Evolutionary conservation across 2,888 invertebrate species (phyloP), one percentile per base, ranked within the genome.

Genomic region (Luffia ferchaultella): DNA sequence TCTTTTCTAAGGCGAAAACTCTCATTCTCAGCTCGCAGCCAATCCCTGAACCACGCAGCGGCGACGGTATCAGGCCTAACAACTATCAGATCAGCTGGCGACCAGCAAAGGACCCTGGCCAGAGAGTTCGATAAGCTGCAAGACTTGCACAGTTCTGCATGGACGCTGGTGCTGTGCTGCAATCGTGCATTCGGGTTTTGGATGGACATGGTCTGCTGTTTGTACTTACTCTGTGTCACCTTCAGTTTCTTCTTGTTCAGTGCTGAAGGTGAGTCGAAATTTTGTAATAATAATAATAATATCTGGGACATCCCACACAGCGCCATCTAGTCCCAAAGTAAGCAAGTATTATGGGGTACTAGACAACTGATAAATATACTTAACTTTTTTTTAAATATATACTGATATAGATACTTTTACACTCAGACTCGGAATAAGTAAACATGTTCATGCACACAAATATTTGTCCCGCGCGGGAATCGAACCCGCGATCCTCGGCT

Each of bases 31-130:
- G 94, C 93, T 30, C 88, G 94, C 49, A 94, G 94, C 60, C 95
- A 95, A 15, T 91, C 96, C 0, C 91, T 95, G 62, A 90, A 91
- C 49, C 95, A 96, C 68, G 76, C 95, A 16, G 91, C 90, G 54
- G 91, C 93, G 0, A 91, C 93, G 0, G 85, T 96, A 1, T 88
- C 91, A 58, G 96, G 96, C 0, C 74, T 96, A 1, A 88, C 91
- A 2, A 94, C 95, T 0, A 93, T 96, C 51, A 77, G 96, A 45
- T 91, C 95, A 0, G 90, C 91, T 49, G 80, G 86, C 12, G 89
- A 89, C 0, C 82, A 88, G 46, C 89, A 92, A 67, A 75, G 87
- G 5, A 86, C 89, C 9, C 85, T 95, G 40, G 87, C 87, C 5
- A 74, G 79, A 16, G 91, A 92, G 65, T 92, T 92, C 65, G 92